Evolutionary conservation across 2,113 vertebrate species (phyloP).

Genomic region (Aix galericulata): DNA sequence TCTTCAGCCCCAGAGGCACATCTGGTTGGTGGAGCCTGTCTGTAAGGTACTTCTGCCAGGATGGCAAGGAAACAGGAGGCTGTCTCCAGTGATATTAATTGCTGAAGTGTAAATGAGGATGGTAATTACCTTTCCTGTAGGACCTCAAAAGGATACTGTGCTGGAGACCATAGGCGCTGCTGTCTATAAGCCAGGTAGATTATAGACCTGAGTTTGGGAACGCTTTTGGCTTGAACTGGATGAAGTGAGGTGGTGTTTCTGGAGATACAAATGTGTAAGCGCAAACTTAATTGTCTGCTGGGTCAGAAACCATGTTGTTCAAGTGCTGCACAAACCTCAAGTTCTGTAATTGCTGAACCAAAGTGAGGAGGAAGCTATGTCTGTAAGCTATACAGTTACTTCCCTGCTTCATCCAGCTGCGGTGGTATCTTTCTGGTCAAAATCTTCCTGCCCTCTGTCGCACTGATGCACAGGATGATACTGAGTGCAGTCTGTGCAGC

Average conservation of each 20-base stretch:
- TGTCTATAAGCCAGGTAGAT: background rate
- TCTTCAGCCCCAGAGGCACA: background rate
- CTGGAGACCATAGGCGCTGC: background rate
- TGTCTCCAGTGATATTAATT: background rate
- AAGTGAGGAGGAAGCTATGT: background rate
- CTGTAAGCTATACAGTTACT: background rate
- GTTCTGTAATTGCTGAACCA: background rate
- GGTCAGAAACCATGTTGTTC: background rate
- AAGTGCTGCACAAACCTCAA: background rate
- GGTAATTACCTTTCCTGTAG: background rate
- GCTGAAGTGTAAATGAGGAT: background rate
- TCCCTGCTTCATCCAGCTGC: background rate
- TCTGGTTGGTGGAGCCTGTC: background rate
- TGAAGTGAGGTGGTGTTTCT: background rate
- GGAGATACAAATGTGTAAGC: background rate
- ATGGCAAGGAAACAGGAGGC: background rate
- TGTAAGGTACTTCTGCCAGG: background rate
- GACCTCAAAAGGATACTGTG: fast-evolving
- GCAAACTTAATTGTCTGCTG: background rate
- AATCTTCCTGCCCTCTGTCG: background rate
- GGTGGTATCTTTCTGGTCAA: slow-evolving; percentile 14
- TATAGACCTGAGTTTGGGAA: background rate
- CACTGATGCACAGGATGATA: background rate
- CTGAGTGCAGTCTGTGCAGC: background rate
- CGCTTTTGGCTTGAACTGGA: background rate